Conservation (phyloP, 1,140 invertebrate species). For the Campoletis sonorensis region DNA sequence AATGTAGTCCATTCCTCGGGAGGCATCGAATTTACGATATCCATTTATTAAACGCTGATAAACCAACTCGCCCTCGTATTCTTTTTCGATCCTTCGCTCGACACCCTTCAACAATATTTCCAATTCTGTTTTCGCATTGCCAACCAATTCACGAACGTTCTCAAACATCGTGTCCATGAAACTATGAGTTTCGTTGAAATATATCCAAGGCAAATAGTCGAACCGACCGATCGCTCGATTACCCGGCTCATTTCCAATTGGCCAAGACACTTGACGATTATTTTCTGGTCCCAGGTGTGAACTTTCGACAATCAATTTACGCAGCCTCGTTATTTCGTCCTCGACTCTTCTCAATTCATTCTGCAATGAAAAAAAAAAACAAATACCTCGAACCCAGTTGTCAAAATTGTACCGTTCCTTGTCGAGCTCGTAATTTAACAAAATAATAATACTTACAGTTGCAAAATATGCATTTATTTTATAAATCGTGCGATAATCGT, state of each 20-base stretch:
- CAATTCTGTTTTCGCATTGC: constrained; percentile 82
- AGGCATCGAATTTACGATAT: constrained; percentile 91
- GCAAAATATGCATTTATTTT: constrained; percentile 84
- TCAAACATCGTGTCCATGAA: constrained; percentile 85
- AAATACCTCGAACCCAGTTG: not conserved
- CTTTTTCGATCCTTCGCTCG: constrained; percentile 77
- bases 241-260: constrained; percentile 84
- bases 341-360: constrained; percentile 76
- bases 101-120: constrained; percentile 81
- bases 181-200: constrained; percentile 89
- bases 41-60: constrained; percentile 85
- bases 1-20: constrained; percentile 92
- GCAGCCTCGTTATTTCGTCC: constrained; percentile 74
- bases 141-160: constrained; percentile 78
- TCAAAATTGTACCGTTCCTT: not conserved
- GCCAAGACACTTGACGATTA: constrained; percentile 82
- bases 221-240: constrained; percentile 86
- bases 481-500: constrained; percentile 81
- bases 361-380: constrained; percentile 62
- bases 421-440: not conserved
- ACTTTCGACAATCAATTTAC: constrained; percentile 70
- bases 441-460: constrained; percentile 74
- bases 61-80: constrained; percentile 77
- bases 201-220: constrained; percentile 90
- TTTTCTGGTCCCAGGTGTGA: constrained; percentile 72